These are phyloP conservation scores for Byasa hedistus DNA, from an alignment of 2,888 invertebrate species.

Conservation along the genomic window DNA sequence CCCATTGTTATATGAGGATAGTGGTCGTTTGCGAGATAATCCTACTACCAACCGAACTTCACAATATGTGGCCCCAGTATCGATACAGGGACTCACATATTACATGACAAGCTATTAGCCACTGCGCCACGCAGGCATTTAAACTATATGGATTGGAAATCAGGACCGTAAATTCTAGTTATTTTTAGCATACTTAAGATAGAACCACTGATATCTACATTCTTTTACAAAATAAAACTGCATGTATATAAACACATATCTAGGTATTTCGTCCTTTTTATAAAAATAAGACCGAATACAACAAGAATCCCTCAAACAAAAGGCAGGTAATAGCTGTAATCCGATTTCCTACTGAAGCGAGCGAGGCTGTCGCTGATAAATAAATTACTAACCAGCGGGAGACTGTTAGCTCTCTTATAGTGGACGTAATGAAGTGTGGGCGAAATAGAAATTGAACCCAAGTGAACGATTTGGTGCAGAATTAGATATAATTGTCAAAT, in stretches of 20 bases:
- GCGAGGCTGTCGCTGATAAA: constrained; percentile 7
- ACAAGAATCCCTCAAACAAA: constrained; percentile 7
- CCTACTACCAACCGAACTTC: too few species aligned
- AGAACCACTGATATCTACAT: too few species aligned
- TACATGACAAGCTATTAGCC: too few species aligned
- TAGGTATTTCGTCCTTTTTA: neutral
- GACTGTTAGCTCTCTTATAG: neutral
- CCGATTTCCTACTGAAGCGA: constrained; percentile 2
- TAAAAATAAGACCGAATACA: neutral
- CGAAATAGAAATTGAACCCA: neutral
- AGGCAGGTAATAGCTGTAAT: constrained; percentile 5
- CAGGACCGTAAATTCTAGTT: too few species aligned
- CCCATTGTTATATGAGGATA: too few species aligned
- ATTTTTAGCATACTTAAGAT: too few species aligned
- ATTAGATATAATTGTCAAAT: neutral
- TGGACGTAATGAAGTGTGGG: neutral
- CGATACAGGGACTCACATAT: too few species aligned
- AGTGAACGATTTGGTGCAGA: neutral
- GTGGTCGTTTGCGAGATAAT: too few species aligned
- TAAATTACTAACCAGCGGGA: constrained; percentile 9
- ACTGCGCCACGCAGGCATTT: too few species aligned
- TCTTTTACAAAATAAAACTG: too few species aligned
- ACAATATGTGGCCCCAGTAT: too few species aligned
- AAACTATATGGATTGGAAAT: too few species aligned
- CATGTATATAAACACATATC: neutral